These are phyloP conservation scores for Cossypha heuglini DNA, from an alignment of 2,797 vertebrate genomes.

Conservation along the genomic window DNA sequence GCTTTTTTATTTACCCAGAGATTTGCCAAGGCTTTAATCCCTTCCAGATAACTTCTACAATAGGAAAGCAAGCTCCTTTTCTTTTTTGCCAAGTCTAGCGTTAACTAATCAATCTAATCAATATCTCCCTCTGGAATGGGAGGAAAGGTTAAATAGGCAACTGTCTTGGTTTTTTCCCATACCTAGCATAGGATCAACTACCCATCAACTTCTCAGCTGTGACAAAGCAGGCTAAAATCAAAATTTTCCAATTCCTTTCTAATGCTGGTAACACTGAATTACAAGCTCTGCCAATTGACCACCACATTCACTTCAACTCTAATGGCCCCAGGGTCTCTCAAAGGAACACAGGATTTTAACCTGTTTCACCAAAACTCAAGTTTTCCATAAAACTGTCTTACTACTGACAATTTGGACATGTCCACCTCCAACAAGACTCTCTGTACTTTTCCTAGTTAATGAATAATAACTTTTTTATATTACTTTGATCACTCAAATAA, in stretches of 20 bases:
- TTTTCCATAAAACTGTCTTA: not conserved
- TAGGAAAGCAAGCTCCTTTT: not conserved
- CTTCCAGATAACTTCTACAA: conserved; percentile 31
- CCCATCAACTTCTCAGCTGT: not conserved
- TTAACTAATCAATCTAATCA: conserved; percentile 25
- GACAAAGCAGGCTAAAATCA: not conserved
- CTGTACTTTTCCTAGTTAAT: not conserved
- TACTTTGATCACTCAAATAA: not conserved
- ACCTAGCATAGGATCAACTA: not conserved
- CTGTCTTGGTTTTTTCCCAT: not conserved
- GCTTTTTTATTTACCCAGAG: conserved; percentile 23
- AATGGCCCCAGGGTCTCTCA: not conserved
- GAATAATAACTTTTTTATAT: not conserved
- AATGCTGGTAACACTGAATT: not conserved
- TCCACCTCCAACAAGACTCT: not conserved
- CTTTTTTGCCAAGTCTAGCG: not conserved
- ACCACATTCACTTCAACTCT: not conserved
- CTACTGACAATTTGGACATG: not conserved
- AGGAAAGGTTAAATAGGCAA: not conserved
- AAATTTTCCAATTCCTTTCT: not conserved
- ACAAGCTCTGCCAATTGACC: not conserved
- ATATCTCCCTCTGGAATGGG: not conserved
- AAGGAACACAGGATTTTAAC: not conserved
- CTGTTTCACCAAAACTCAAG: not conserved
- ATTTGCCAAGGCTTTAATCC: conserved; percentile 53